Base-by-base conservation (phyloP, 2,113 vertebrate species). In the Amphilophus citrinellus region DNA sequence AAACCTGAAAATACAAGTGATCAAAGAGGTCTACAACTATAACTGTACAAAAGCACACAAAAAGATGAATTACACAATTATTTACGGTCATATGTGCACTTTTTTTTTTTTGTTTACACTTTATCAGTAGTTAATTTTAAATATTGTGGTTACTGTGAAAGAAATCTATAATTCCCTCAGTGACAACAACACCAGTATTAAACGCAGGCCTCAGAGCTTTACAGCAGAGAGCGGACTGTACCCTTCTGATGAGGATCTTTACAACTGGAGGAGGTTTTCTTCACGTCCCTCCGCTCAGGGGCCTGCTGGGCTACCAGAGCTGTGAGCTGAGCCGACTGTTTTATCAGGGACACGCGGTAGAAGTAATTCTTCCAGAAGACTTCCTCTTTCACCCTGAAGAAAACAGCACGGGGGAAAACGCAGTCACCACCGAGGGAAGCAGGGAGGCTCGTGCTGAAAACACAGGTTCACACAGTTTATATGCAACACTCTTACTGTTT, bases 401-500 rank as follows among this genome's bases (percentile, higher is more conserved):
- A 2, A 75, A 71, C 5, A 11, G 80, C 30, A 89, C 0, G 20
- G 3, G 77, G 24, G 14, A 50, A 60, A 6, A 11, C 20, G 2
- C 20, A 39, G 17, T 75, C 17, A 35, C 22, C 32, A 63, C 47
- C 10, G 63, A 10, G 10, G 53, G 61, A 56, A 56, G 24, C 35
- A 58, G 50, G n/a, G 11, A 9, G 62, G 15, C 9, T 58, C 65
- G 24, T 17, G 39, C 53, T 65, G 44, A 85, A 80, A 76, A 83
- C 37, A 80, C 24, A 50, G 39, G 2, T 50, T 35, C 47, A 53
- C n/a, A 4, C 2, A 63, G 50, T 61, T 75, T 50, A 50, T 22
- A 27, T 27, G 10, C 2, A 7, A 47, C 17, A 35, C 53, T 91
- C 97, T 98, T 94, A 98, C 98, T 97, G 96, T 95, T 98, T 98